Evolutionary conservation across 92 coral and sea anemone species (phyloP).

Genomic region (Paragorgia papillata): DNA sequence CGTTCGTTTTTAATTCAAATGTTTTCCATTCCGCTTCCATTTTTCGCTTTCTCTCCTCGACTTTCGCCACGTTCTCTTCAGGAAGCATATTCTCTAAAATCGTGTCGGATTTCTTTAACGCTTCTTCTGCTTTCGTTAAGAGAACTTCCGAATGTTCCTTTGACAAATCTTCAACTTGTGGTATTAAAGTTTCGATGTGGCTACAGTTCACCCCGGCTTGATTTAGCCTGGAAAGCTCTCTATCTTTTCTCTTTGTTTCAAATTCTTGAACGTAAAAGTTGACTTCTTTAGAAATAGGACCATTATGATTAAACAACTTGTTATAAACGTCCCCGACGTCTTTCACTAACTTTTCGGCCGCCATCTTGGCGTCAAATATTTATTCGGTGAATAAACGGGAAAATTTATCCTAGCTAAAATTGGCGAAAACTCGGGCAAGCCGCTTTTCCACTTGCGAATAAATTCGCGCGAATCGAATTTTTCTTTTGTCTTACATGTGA

Average conservation of each 20-base stretch:
- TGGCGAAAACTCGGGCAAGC: conserved; percentile 32
- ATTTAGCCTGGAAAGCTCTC: conserved; percentile 72
- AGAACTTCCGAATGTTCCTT: conserved; percentile 58
- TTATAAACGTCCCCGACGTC: conserved; percentile 78
- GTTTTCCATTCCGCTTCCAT: conserved; percentile 74
- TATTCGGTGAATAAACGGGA: conserved; percentile 68
- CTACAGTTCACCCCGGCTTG: conserved; percentile 67
- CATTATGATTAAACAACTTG: conserved; percentile 88
- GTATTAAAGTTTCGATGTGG: conserved; percentile 73
- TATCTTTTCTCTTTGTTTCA: conserved; percentile 84
- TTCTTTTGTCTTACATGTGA: no score
- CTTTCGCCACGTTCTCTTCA: conserved; percentile 61
- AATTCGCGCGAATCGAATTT: no score
- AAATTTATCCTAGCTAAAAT: conserved; percentile 87
- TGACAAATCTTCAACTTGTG: conserved; percentile 63
- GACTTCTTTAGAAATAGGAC: conserved; percentile 75
- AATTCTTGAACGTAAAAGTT: conserved; percentile 85
- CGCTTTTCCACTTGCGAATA: no score
- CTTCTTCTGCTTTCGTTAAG: conserved; percentile 66
- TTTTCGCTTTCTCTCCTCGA: conserved; percentile 70
- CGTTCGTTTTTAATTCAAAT: conserved; percentile 57
- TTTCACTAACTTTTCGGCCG: conserved; percentile 79
- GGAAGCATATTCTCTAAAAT: conserved; percentile 79
- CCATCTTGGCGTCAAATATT: conserved; percentile 65
- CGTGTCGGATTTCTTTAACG: conserved; percentile 75